phyloP scores from a whole-genome alignment of 2,888 invertebrate species.

The Lingula anatina region DNA sequence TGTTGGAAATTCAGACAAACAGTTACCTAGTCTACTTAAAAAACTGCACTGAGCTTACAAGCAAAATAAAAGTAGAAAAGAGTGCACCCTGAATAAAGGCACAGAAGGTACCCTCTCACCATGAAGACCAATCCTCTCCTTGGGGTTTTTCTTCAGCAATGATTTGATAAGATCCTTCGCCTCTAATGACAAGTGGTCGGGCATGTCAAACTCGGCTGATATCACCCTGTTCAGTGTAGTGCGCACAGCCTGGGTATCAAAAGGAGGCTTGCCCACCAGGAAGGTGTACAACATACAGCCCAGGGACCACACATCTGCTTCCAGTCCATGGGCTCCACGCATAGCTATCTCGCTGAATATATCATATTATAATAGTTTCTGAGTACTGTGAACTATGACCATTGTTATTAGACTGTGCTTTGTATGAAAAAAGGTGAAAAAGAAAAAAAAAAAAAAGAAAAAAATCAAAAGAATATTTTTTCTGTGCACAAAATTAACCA shows the following conservation, averaged over 20 bases:
- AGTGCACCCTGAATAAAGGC: too few species aligned
- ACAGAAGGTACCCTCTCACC: conserved; percentile 18
- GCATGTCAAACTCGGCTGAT: conserved; percentile 76
- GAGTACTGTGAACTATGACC: too few species aligned
- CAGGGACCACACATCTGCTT: conserved; percentile 94
- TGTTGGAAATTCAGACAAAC: too few species aligned
- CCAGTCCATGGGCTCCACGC: conserved; percentile 81
- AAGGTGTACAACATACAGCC: conserved; percentile 91
- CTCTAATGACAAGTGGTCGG: conserved; percentile 70
- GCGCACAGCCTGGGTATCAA: conserved; percentile 74
- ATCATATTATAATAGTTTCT: too few species aligned
- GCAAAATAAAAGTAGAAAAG: too few species aligned
- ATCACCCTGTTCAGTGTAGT: conserved; percentile 86
- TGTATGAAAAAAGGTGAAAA: too few species aligned
- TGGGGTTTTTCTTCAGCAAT: conserved; percentile 81
- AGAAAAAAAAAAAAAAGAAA: conserved; percentile 5
- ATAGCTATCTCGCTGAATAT: conserved; percentile 65
- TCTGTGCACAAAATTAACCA: not conserved
- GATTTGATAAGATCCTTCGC: conserved; percentile 78
- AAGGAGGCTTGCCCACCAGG: conserved; percentile 85
- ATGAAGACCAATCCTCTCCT: conserved; percentile 66
- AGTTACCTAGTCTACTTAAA: too few species aligned
- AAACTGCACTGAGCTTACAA: too few species aligned
- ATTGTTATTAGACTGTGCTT: too few species aligned
- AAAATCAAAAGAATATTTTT: not conserved